Base-by-base conservation (phyloP, 2,888 invertebrate species). In the Tetanocera ferruginea region DNA sequence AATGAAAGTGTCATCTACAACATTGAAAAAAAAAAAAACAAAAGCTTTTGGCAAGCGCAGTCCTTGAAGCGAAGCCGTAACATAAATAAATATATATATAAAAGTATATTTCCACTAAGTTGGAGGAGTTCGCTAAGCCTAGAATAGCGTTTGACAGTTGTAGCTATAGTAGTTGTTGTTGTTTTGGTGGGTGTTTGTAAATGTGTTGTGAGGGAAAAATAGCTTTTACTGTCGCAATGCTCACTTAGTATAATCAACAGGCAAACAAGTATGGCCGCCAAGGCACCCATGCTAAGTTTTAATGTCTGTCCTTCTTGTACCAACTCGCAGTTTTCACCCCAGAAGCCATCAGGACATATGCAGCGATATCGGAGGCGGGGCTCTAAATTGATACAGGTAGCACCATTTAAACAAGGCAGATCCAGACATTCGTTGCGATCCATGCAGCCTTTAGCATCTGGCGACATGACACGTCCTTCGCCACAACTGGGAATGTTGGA, bases 251-350 rank as follows among this genome's bases (percentile, higher is more conserved):
- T 97, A 90, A 98, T 96, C 90, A 98, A 94, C 88, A 98, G 94
- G 91, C 98, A 98, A 91, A 98, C 96, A 90, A 99, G 93, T 90
- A 99, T 98, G 88, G 98, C 98, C 81, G 98, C 97, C 85, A 99
- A 93, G 81, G 98, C 98, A 84, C 98, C 97, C 94, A 97, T 97
- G 91, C 98, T 97, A 89, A 99, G 94, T 88, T 97, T 97, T 86
- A 98, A 93, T 82, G 97, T 97, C 91, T 97, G 97, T 85, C 97
- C 97, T 89, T 98, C 97, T 89, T 97, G 96, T 82, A 96, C 94
- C 84, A 97, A 94, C 89, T 97, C 97, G 91, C 98, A 98, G 91
- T 96, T 96, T 90, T 96, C 96, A 86, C 97, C 97, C 95, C 96
- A 96, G 91, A 95, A 97, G 83, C 97, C 97, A 85, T 96, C 96